These are phyloP conservation scores for Drosophila anomelani DNA, from an alignment of 2,888 invertebrate species.

Conservation along the genomic window DNA sequence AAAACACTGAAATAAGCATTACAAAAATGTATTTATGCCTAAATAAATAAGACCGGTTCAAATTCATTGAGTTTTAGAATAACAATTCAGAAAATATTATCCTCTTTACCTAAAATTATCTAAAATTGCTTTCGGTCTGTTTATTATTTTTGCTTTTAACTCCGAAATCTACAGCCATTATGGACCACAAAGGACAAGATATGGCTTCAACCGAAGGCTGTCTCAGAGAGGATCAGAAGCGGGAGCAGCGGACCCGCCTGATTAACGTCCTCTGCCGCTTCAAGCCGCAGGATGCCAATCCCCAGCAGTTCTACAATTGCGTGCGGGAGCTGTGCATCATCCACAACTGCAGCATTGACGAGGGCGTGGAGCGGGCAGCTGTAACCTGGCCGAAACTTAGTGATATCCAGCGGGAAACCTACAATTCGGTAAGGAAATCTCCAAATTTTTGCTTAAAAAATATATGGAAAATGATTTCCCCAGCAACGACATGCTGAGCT, in stretches of 20 bases:
- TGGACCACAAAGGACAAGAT: not conserved
- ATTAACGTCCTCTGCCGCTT: slow-evolving; percentile 29
- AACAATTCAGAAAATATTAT: not conserved
- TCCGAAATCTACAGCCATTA: not conserved
- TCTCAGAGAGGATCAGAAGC: not conserved
- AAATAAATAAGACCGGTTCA: not conserved
- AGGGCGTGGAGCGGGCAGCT: slow-evolving; percentile 56
- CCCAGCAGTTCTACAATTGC: slow-evolving; percentile 66
- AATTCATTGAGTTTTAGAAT: not conserved
- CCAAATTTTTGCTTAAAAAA: not conserved
- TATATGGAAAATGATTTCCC: not conserved
- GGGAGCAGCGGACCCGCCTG: slow-evolving; percentile 19
- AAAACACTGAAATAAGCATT: not conserved
- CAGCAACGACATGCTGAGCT: slow-evolving; percentile 62
- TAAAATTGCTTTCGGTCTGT: not conserved
- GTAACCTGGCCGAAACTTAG: slow-evolving; percentile 47
- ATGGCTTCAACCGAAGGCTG: not conserved
- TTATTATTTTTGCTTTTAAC: not conserved
- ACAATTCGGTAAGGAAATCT: slow-evolving; percentile 55
- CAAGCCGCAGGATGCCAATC: slow-evolving; percentile 43
- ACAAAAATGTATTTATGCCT: not conserved
- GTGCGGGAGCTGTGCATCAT: slow-evolving; percentile 66
- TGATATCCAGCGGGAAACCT: slow-evolving; percentile 44
- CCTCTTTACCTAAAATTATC: not conserved
- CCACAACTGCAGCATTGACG: slow-evolving; percentile 70